Percentiles rank a stretch among this genome's conserved stretches.
Evolutionary conservation across 2,113 vertebrate genomes (phyloP).

Genomic region (Malurus cyaneus): DNA sequence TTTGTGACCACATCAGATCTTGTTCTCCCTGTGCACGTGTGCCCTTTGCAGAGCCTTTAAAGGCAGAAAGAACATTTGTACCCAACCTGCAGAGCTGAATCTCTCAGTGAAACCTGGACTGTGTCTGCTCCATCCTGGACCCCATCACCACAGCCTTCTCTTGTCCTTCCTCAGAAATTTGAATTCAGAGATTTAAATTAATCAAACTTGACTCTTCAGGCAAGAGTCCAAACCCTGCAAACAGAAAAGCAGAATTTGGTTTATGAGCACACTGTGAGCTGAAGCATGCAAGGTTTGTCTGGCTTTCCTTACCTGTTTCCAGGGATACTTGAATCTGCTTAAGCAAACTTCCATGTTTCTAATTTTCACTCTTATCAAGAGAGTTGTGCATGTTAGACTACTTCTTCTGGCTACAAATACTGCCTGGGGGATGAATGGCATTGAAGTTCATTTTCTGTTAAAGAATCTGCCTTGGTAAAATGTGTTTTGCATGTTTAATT

Average conservation of each 20-base stretch:
- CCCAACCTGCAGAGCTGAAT: too few species aligned
- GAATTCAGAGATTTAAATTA: background rate
- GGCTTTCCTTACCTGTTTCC: conserved; percentile 18
- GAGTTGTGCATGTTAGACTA: background rate
- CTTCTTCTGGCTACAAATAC: background rate
- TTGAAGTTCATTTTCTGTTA: background rate
- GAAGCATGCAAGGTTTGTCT: background rate
- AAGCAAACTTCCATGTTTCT: background rate
- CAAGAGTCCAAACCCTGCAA: background rate
- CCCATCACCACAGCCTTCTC: background rate
- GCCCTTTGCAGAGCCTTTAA: background rate
- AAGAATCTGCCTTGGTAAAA: background rate
- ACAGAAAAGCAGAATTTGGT: background rate
- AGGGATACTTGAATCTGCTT: conserved; percentile 19
- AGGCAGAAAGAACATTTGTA: background rate
- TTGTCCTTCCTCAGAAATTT: background rate
- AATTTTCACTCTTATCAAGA: background rate
- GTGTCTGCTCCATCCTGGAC: background rate
- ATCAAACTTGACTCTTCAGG: background rate
- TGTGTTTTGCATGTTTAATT: background rate
- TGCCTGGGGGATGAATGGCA: background rate
- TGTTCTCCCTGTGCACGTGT: background rate
- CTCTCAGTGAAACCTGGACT: too few species aligned
- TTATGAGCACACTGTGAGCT: background rate
- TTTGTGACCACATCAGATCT: too few species aligned